Conservation (phyloP, 1,140 invertebrate species). For the Delia radicum region DNA sequence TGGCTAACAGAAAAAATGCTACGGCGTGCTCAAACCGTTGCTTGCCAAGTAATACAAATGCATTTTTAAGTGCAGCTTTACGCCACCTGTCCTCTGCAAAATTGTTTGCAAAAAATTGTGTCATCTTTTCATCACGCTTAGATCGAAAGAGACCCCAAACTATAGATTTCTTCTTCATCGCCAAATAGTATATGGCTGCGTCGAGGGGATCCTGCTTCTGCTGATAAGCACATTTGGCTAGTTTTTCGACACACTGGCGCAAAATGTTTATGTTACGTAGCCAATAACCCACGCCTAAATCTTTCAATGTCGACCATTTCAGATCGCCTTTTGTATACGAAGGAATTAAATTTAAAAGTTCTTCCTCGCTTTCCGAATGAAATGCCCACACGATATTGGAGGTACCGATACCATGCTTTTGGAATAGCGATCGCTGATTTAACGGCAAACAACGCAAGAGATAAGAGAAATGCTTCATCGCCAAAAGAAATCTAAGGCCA, state of each 20-base stretch:
- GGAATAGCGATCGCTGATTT: conserved; percentile 81
- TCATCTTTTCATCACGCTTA: conserved; percentile 88
- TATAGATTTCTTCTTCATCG: conserved; percentile 97
- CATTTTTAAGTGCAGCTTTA: conserved; percentile 96
- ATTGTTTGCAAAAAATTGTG: conserved; percentile 92
- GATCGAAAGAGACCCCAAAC: conserved; percentile 94
- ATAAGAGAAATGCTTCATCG: conserved; percentile 98
- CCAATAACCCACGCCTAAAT: conserved; percentile 97
- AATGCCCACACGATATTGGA: conserved; percentile 98
- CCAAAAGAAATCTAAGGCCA: conserved; percentile 91
- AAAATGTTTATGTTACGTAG: conserved; percentile 83
- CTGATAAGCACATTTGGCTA: conserved; percentile 91
- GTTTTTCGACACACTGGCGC: conserved; percentile 84
- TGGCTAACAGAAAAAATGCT: conserved; percentile 93
- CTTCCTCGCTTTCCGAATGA: conserved; percentile 97
- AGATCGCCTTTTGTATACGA: conserved; percentile 80
- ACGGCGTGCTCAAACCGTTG: conserved; percentile 94
- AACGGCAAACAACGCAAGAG: conserved; percentile 87
- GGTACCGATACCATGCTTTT: conserved; percentile 86
- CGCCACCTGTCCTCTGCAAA: conserved; percentile 92
- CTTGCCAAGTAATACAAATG: conserved; percentile 92
- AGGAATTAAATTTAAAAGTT: conserved; percentile 87
- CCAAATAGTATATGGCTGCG: conserved; percentile 95
- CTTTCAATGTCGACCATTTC: conserved; percentile 89
- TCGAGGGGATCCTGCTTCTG: conserved; percentile 92